Conservation (phyloP, 2,113 vertebrate species). For the Silurus glanis region DNA sequence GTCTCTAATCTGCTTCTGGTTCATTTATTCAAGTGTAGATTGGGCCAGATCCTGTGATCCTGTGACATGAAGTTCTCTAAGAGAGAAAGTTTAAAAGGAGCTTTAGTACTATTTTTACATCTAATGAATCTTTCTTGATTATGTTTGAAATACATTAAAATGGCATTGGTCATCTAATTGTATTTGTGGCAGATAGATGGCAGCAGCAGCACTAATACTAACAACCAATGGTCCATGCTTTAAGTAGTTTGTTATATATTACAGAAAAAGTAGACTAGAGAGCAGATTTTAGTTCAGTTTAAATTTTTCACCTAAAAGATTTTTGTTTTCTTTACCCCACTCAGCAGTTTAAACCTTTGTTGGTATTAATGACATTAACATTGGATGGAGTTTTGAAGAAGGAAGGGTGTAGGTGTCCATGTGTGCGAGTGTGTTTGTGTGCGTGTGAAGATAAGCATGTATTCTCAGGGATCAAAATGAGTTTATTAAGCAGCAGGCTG, state of each 20-base stretch:
- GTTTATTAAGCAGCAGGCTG: slow-evolving; percentile 60
- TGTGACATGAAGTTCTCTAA: not conserved
- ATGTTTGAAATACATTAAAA: not conserved
- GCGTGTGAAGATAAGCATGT: slow-evolving; percentile 58
- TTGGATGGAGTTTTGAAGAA: slow-evolving; percentile 40
- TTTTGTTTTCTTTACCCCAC: not conserved
- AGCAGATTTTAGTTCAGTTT: not conserved
- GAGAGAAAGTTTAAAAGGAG: not conserved
- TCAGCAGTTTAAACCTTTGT: slow-evolving; percentile 21
- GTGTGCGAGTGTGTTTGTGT: slow-evolving; percentile 38
- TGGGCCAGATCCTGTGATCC: not conserved
- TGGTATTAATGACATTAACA: slow-evolving; percentile 52
- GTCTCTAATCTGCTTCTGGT: not conserved
- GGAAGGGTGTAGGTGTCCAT: slow-evolving; percentile 8
- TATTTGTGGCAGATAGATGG: not conserved
- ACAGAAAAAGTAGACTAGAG: not conserved
- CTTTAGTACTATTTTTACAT: not conserved
- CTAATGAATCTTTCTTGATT: not conserved
- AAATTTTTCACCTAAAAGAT: not conserved
- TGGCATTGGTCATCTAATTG: not conserved
- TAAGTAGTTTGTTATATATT: not conserved
- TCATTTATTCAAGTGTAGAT: not conserved
- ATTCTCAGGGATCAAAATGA: slow-evolving; percentile 58
- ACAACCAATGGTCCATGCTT: not conserved
- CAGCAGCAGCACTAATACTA: not conserved